These are phyloP conservation scores for Lacerta bilineata DNA, from an alignment of 2,797 vertebrate species.

Conservation along the genomic window DNA sequence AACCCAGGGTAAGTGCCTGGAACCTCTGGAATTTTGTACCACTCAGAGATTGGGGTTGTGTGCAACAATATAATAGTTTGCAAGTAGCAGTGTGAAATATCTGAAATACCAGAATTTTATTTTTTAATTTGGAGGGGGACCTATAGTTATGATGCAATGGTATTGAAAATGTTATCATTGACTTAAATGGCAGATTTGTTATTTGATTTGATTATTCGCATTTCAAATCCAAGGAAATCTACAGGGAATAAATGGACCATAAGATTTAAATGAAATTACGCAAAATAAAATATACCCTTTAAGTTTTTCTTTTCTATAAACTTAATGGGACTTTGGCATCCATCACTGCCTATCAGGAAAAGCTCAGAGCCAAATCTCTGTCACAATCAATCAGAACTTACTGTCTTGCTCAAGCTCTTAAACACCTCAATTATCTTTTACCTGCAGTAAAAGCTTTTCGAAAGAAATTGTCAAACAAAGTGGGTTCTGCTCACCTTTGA, in stretches of 20 bases:
- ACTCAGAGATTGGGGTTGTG: no score
- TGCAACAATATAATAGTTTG: neutral
- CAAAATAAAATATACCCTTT: neutral
- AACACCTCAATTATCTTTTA: slow-evolving; percentile 32
- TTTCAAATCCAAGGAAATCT: neutral
- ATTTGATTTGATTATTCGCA: slow-evolving; percentile 4
- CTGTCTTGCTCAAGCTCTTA: slow-evolving; percentile 15
- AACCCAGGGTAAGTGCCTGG: no score
- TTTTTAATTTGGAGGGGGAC: no score
- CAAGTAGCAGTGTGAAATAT: neutral
- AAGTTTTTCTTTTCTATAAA: slow-evolving; percentile 1
- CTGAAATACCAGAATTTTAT: neutral
- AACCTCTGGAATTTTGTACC: no score
- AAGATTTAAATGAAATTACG: neutral
- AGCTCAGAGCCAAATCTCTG: neutral
- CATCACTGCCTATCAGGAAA: slow-evolving; percentile 24
- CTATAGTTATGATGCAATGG: neutral
- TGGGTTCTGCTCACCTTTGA: neutral
- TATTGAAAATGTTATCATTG: neutral
- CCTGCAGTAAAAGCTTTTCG: slow-evolving; percentile 13
- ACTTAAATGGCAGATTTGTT: neutral
- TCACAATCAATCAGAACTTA: neutral
- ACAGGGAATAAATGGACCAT: neutral
- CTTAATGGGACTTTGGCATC: neutral
- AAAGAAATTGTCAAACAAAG: slow-evolving; percentile 32